These are phyloP conservation scores for Leptopilina myrica DNA, from an alignment of 2,888 invertebrate species.

Conservation along the genomic window DNA sequence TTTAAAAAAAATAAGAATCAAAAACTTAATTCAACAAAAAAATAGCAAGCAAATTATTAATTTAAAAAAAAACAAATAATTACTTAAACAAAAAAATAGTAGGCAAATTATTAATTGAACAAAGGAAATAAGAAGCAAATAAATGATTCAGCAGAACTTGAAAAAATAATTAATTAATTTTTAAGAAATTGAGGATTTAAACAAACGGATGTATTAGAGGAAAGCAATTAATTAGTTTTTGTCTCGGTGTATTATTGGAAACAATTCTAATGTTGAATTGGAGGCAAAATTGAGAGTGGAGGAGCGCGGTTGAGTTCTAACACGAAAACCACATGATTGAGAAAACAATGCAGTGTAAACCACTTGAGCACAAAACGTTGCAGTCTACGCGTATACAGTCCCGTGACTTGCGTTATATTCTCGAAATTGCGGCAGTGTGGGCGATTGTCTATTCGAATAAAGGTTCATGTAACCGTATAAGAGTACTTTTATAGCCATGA, in stretches of 20 bases:
- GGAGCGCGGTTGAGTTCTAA: constrained; percentile 1
- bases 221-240: not conserved
- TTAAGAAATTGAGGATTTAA: too few species aligned
- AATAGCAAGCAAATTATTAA: too few species aligned
- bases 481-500: not conserved
- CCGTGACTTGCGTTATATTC: constrained; percentile 8
- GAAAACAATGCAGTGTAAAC: constrained; percentile 21
- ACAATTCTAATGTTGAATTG: not conserved
- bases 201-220: not conserved
- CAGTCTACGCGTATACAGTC: not conserved
- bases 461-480: not conserved
- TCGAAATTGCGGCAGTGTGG: not conserved
- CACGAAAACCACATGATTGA: constrained; percentile 12
- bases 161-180: not conserved
- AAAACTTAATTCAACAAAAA: too few species aligned
- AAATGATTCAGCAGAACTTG: too few species aligned
- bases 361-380: constrained; percentile 21
- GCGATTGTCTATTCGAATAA: constrained; percentile 13
- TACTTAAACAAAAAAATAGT: too few species aligned
- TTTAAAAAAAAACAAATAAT: too few species aligned
- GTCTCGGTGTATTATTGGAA: not conserved
- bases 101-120: too few species aligned
- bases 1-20: too few species aligned
- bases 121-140: too few species aligned
- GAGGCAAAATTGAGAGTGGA: not conserved